A percentile compares a stretch with the other conserved stretches of the same genome.
phyloP scores from a whole-genome alignment of 2,888 invertebrate genomes.

The Cyrtodaria siliqua region DNA sequence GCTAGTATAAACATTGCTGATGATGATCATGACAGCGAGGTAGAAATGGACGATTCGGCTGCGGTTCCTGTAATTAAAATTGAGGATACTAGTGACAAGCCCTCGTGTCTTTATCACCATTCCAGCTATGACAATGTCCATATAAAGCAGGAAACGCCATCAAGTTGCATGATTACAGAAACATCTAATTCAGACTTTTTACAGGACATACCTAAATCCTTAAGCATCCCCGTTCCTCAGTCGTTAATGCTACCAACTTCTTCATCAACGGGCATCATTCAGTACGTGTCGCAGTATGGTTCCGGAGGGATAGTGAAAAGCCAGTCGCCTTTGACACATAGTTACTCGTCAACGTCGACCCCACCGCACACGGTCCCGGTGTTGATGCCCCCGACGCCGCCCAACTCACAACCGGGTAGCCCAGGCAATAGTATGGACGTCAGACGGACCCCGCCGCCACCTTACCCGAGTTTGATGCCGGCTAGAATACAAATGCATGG shows the following conservation, averaged over 20 bases:
- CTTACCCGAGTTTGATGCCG: slow-evolving; percentile 77
- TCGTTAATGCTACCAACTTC: slow-evolving; percentile 50
- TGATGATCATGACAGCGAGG: slow-evolving; percentile 52
- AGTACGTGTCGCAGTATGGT: slow-evolving; percentile 66
- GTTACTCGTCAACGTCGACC: slow-evolving; percentile 62
- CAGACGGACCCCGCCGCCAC: slow-evolving; percentile 79
- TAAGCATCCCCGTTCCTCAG: slow-evolving; percentile 71
- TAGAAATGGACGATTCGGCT: slow-evolving; percentile 50
- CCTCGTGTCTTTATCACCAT: slow-evolving; percentile 76
- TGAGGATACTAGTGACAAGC: slow-evolving; percentile 76
- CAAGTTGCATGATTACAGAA: slow-evolving; percentile 63
- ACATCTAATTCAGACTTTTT: slow-evolving; percentile 46
- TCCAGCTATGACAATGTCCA: slow-evolving; percentile 63
- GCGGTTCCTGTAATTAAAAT: slow-evolving; percentile 68
- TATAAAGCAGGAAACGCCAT: slow-evolving; percentile 65
- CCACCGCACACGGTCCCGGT: slow-evolving; percentile 73
- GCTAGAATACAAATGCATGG: slow-evolving; percentile 38
- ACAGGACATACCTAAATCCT: slow-evolving; percentile 60
- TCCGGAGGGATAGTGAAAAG: slow-evolving; percentile 60
- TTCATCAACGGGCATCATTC: slow-evolving; percentile 56
- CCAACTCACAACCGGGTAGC: slow-evolving; percentile 81
- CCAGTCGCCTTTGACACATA: slow-evolving; percentile 40
- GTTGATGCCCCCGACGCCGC: slow-evolving; percentile 78
- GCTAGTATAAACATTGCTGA: slow-evolving; percentile 74
- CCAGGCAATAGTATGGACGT: slow-evolving; percentile 73